A percentile compares a stretch with the other conserved stretches of the same genome.
phyloP scores from a whole-genome alignment of 2,113 vertebrate species.

The Polyodon spathula region DNA sequence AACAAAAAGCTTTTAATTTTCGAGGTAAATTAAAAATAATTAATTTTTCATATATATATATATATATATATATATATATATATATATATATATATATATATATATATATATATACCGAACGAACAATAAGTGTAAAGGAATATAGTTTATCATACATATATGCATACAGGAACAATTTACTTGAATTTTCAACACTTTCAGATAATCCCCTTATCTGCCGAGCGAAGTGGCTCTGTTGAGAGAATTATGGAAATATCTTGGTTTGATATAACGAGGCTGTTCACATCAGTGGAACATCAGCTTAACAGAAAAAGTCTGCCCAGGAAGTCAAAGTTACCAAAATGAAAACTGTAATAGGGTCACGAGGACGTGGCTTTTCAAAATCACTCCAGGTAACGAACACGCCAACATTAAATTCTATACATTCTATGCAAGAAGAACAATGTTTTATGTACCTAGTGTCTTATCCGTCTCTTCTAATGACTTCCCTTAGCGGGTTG shows the following conservation, averaged over 20 bases:
- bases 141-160: slow-evolving; percentile 36
- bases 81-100: too few species aligned
- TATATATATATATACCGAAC: too few species aligned
- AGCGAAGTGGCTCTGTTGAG: slow-evolving; percentile 79
- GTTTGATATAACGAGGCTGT: slow-evolving; percentile 90
- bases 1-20: too few species aligned
- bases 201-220: slow-evolving; percentile 82
- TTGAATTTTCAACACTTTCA: slow-evolving; percentile 79
- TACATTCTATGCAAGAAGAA: slow-evolving; percentile 85
- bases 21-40: too few species aligned
- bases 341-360: slow-evolving; percentile 83
- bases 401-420: slow-evolving; percentile 74
- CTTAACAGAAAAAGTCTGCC: slow-evolving; percentile 76
- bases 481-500: slow-evolving; percentile 99
- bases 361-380: slow-evolving; percentile 70
- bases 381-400: slow-evolving; percentile 79
- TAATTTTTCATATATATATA: too few species aligned
- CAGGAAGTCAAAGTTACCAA: slow-evolving; percentile 72
- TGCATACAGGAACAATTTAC: slow-evolving; percentile 77
- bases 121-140: slow-evolving; percentile 47
- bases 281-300: slow-evolving; percentile 78
- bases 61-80: too few species aligned
- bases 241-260: slow-evolving; percentile 89
- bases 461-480: slow-evolving; percentile 98
- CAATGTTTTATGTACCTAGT: slow-evolving; percentile 93